A percentile compares a stretch with the other conserved stretches of the same genome.
Conservation (phyloP, 1,140 invertebrate species). For the Drosophila nasuta region DNA sequence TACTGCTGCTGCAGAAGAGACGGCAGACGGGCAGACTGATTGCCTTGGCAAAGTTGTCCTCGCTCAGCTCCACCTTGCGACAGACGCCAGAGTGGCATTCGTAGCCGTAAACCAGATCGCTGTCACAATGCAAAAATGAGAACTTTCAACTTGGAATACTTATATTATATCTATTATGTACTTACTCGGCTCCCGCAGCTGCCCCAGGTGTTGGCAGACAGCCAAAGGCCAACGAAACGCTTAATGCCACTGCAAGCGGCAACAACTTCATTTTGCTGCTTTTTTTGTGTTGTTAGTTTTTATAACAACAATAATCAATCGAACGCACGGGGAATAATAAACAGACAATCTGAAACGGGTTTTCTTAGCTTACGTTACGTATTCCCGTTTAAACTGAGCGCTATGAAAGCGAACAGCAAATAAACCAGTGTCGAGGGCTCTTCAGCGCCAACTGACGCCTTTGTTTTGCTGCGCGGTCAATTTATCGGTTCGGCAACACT, state of each 20-base stretch:
- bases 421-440: conserved; percentile 30
- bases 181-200: conserved; percentile 57
- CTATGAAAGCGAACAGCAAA: neutral
- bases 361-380: conserved; percentile 9
- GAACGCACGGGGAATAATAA: conserved; percentile 45
- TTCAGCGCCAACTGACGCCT: conserved; percentile 50
- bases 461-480: conserved; percentile 51
- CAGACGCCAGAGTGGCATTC: conserved; percentile 86
- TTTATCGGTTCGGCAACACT: conserved; percentile 58
- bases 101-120: conserved; percentile 86
- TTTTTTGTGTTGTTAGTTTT: neutral
- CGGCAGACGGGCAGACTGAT: conserved; percentile 88
- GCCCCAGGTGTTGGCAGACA: conserved; percentile 24
- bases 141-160: neutral
- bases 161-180: neutral
- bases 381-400: neutral
- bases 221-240: conserved; percentile 49
- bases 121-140: neutral
- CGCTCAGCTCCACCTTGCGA: conserved; percentile 85
- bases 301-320: conserved; percentile 1
- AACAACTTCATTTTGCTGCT: conserved; percentile 52
- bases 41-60: conserved; percentile 85
- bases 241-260: conserved; percentile 31
- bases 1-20: conserved; percentile 87
- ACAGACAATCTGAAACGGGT: conserved; percentile 29